These are phyloP conservation scores for Typhlichthys subterraneus DNA, from an alignment of 2,797 vertebrate species.

Conservation along the genomic window DNA sequence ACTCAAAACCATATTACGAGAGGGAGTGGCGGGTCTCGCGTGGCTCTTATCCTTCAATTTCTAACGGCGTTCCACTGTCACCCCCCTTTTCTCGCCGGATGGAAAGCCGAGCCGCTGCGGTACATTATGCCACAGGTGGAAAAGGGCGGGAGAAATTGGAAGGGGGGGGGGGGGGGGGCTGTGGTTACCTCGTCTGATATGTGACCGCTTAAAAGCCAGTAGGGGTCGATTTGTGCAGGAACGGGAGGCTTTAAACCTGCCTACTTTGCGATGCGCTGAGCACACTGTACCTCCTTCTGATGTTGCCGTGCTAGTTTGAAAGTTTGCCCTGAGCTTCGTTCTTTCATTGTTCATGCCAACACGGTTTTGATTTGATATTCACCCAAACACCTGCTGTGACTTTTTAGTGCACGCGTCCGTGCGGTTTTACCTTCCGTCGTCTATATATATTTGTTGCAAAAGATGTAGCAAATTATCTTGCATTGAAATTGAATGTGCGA, in stretches of 20 bases:
- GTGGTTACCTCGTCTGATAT: neutral
- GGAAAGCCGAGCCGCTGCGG: neutral
- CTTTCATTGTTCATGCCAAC: neutral
- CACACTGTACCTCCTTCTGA: neutral
- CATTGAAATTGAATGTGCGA: neutral
- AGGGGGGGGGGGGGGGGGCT: neutral
- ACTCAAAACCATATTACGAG: neutral
- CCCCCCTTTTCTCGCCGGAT: conserved; percentile 20
- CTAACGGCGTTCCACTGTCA: conserved; percentile 13
- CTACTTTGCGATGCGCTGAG: neutral
- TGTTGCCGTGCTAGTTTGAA: neutral
- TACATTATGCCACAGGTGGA: neutral
- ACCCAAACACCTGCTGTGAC: neutral
- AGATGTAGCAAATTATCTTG: no score
- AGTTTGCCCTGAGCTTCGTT: neutral
- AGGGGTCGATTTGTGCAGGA: neutral
- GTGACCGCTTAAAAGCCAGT: neutral
- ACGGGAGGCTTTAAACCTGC: neutral
- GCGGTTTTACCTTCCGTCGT: neutral
- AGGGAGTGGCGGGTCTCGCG: neutral
- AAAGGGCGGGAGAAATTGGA: neutral
- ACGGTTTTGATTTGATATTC: conserved; percentile 14
- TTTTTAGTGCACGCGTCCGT: conserved; percentile 4
- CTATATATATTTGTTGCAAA: no score
- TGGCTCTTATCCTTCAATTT: conserved; percentile 1